Conservation (phyloP, 1,140 invertebrate species). For the Pseudomyrmex sp. region DNA sequence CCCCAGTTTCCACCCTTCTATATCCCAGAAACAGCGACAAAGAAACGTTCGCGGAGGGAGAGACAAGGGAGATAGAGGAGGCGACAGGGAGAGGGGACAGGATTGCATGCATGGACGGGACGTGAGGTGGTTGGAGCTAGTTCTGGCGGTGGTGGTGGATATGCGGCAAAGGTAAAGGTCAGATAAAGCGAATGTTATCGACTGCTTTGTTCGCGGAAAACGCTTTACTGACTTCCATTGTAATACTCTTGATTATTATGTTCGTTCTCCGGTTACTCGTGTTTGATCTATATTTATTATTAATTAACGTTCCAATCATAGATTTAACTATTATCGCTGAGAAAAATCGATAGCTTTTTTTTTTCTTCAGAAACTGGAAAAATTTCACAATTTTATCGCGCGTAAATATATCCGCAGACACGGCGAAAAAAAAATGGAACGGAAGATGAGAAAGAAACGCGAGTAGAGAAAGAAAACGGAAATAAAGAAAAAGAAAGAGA, state of each 20-base stretch:
- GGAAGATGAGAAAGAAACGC: slow-evolving; percentile 3
- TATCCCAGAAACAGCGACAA: slow-evolving; percentile 34
- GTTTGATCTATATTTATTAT: not conserved
- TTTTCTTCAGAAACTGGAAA: not conserved
- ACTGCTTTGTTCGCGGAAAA: slow-evolving; percentile 67
- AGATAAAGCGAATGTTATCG: slow-evolving; percentile 67
- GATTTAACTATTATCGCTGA: not conserved
- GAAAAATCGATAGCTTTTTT: no score
- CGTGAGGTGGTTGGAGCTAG: slow-evolving; percentile 22
- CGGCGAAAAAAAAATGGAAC: not conserved
- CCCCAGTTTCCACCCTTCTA: slow-evolving; percentile 33
- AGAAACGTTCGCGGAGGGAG: not conserved
- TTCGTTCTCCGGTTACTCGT: slow-evolving; percentile 35
- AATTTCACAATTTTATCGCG: slow-evolving; percentile 2
- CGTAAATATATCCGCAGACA: not conserved
- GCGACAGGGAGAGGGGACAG: not conserved
- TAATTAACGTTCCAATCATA: not conserved
- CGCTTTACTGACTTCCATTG: slow-evolving; percentile 62
- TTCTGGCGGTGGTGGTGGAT: slow-evolving; percentile 40
- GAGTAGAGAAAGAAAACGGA: slow-evolving; percentile 4
- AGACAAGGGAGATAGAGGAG: slow-evolving; percentile 31
- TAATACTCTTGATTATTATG: slow-evolving; percentile 46
- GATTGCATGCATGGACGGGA: slow-evolving; percentile 21
- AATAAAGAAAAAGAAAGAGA: slow-evolving; percentile 32
- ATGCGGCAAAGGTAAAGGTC: slow-evolving; percentile 79